phyloP scores from a whole-genome alignment of 2,113 vertebrate genomes.

The Vireo altiloquus region DNA sequence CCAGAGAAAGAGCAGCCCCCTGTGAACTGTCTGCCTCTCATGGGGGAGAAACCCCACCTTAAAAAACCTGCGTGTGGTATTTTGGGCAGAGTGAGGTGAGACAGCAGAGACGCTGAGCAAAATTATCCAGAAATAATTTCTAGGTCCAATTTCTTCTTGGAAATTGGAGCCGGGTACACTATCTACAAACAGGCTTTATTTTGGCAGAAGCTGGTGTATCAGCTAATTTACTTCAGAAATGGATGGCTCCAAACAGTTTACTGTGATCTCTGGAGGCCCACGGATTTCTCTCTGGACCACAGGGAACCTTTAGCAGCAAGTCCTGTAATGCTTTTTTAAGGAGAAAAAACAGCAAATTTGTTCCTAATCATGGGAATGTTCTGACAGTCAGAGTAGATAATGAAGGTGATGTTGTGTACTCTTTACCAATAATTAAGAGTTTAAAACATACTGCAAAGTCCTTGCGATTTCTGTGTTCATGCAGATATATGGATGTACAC shows the following conservation, averaged over 20 bases:
- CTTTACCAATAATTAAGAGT: background rate
- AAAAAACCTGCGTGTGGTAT: background rate
- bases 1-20: background rate
- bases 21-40: background rate
- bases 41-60: background rate
- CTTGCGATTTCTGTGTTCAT: background rate
- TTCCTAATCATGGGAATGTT: background rate
- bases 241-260: background rate
- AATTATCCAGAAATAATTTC: background rate
- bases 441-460: background rate
- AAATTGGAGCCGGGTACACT: background rate
- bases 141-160: background rate
- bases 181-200: background rate
- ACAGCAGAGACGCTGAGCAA: background rate
- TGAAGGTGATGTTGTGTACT: background rate
- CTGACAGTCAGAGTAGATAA: background rate
- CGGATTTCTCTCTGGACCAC: background rate
- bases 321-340: background rate
- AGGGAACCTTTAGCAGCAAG: background rate
- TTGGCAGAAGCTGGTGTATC: background rate
- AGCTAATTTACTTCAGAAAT: background rate
- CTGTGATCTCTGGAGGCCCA: background rate
- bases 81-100: background rate
- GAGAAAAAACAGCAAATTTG: background rate
- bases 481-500: background rate